Evolutionary conservation across 2,888 invertebrate genomes (phyloP).

Genomic region (Leptura quadrifasciata): DNA sequence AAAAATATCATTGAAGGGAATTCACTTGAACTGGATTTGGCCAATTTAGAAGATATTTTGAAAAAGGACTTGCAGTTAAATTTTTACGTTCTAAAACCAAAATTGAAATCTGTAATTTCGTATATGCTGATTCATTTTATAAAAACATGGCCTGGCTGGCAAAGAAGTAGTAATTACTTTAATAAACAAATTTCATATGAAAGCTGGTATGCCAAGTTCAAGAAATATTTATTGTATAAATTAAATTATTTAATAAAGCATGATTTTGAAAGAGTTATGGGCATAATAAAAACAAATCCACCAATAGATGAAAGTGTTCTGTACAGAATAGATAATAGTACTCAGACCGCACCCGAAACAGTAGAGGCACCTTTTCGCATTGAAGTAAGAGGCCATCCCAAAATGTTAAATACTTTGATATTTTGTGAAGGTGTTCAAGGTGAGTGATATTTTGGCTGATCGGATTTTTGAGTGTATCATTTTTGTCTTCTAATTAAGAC

Average conservation of each 20-base stretch:
- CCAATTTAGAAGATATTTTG: conserved; percentile 42
- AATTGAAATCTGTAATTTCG: conserved; percentile 43
- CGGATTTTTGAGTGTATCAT: no score
- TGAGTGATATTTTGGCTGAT: conserved; percentile 12
- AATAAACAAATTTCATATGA: conserved; percentile 49
- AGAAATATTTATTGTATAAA: conserved; percentile 50
- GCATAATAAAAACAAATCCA: conserved; percentile 31
- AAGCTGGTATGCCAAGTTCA: conserved; percentile 49
- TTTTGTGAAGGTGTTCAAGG: conserved; percentile 49
- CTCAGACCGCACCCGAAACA: conserved; percentile 48
- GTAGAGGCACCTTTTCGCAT: conserved; percentile 44
- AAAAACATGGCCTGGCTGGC: conserved; percentile 53
- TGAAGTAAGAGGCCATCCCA: conserved; percentile 45
- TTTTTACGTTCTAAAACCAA: conserved; percentile 43
- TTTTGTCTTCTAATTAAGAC: no score
- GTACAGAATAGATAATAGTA: conserved; percentile 45
- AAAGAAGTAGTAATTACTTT: conserved; percentile 40
- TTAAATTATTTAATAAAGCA: conserved; percentile 50
- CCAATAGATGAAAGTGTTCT: conserved; percentile 39
- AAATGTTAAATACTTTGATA: conserved; percentile 50
- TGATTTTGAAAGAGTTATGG: conserved; percentile 46
- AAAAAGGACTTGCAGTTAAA: conserved; percentile 43
- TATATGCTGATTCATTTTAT: conserved; percentile 51
- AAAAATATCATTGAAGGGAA: conserved; percentile 48
- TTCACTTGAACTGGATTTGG: conserved; percentile 42